Evolutionary conservation across 2,113 vertebrate genomes (phyloP).

Genomic region (Ceratotherium simum): DNA sequence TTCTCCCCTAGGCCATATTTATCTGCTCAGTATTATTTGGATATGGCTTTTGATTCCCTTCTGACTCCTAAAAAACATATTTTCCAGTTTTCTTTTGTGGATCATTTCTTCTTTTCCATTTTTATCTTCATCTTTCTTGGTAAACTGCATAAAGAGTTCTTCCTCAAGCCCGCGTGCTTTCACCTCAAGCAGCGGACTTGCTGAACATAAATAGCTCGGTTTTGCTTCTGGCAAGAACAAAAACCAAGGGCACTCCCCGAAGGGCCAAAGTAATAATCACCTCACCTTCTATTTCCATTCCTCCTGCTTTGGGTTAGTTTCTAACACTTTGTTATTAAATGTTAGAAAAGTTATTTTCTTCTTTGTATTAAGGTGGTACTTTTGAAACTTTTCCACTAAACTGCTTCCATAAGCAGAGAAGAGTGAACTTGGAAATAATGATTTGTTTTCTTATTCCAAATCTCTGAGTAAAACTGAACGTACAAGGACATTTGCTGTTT

Average conservation of each 20-base stretch:
- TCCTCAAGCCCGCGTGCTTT: slow-evolving; percentile 22
- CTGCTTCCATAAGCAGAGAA: slow-evolving; percentile 53
- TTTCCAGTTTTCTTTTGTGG: slow-evolving; percentile 52
- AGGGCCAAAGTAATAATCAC: slow-evolving; percentile 50
- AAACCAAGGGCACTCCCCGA: not conserved
- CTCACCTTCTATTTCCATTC: slow-evolving; percentile 52
- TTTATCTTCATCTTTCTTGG: slow-evolving; percentile 55
- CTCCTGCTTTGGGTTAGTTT: slow-evolving; percentile 63
- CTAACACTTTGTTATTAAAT: slow-evolving; percentile 54
- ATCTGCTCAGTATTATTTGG: slow-evolving; percentile 51
- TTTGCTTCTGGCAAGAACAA: slow-evolving; percentile 65
- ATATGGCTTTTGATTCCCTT: slow-evolving; percentile 60
- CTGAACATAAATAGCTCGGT: slow-evolving; percentile 56
- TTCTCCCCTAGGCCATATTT: not conserved
- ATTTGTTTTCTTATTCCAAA: slow-evolving; percentile 53
- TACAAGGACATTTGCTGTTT: not conserved
- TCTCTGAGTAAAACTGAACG: slow-evolving; percentile 52
- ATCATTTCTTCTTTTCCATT: slow-evolving; percentile 54
- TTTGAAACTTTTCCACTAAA: slow-evolving; percentile 63
- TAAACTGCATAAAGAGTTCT: slow-evolving; percentile 2
- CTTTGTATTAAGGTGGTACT: slow-evolving; percentile 57
- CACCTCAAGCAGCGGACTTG: slow-evolving; percentile 51
- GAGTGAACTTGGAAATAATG: slow-evolving; percentile 52
- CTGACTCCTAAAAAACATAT: slow-evolving; percentile 41
- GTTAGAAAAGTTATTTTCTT: slow-evolving; percentile 72